Percentiles rank a stretch among this genome's conserved stretches.
Evolutionary conservation across 2,113 vertebrate species (phyloP).

Genomic region (Platichthys stellatus): DNA sequence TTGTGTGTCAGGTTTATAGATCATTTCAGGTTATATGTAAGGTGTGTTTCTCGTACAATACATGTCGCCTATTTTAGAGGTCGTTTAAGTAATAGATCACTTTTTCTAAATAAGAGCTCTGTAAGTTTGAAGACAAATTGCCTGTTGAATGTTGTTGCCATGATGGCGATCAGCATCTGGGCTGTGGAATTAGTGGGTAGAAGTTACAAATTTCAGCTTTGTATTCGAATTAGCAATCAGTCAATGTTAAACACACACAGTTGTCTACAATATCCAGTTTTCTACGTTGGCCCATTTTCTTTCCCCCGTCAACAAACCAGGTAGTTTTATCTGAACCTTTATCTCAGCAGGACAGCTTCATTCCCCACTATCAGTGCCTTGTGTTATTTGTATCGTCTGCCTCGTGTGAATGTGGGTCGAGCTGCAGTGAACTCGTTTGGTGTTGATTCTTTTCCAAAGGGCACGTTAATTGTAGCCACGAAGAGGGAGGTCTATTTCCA

Average conservation of each 20-base stretch:
- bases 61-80: no score
- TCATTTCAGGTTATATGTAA: no score
- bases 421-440: constrained; percentile 10
- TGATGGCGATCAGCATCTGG: no score
- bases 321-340: not conserved
- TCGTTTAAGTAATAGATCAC: no score
- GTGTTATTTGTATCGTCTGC: not conserved
- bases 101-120: not conserved
- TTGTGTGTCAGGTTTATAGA: no score
- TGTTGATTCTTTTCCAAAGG: constrained; percentile 29
- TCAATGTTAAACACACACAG: not conserved
- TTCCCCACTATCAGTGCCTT: not conserved
- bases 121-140: no score
- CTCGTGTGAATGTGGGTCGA: constrained; percentile 5
- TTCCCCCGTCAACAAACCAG: not conserved
- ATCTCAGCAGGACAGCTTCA: not conserved
- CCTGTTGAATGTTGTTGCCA: no score
- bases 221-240: not conserved
- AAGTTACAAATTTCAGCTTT: not conserved
- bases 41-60: no score
- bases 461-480: constrained; percentile 37
- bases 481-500: constrained; percentile 10
- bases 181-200: no score
- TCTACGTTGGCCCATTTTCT: not conserved
- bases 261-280: not conserved